Evolutionary conservation across 2,113 vertebrate genomes (phyloP).

Genomic region (Oxyruncus cristatus): DNA sequence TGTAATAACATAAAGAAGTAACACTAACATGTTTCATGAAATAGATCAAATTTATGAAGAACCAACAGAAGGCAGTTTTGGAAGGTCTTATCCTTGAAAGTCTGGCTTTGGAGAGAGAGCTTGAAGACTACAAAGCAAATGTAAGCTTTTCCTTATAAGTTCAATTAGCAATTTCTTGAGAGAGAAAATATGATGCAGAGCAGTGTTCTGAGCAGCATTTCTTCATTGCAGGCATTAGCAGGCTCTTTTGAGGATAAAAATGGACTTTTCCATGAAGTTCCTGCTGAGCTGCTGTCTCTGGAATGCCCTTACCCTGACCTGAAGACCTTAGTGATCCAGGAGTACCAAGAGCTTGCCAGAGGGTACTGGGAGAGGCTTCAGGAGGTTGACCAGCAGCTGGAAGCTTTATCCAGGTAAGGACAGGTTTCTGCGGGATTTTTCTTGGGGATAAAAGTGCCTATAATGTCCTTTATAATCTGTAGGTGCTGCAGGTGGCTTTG

Average conservation of each 20-base stretch:
- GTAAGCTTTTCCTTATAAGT: slow-evolving; percentile 67
- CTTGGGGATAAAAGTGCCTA: not conserved
- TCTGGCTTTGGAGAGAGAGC: slow-evolving; percentile 73
- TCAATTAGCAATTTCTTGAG: not conserved
- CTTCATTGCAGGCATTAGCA: slow-evolving; percentile 28
- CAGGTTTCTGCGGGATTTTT: not conserved
- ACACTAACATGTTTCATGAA: not conserved
- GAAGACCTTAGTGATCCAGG: slow-evolving; percentile 74
- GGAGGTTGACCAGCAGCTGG: slow-evolving; percentile 68
- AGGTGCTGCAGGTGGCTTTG: not conserved
- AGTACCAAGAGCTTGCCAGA: slow-evolving; percentile 79
- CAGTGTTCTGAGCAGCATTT: not conserved
- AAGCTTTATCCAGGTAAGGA: slow-evolving; percentile 78
- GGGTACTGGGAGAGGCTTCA: slow-evolving; percentile 75
- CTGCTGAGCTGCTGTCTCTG: slow-evolving; percentile 76
- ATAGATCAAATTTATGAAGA: slow-evolving; percentile 84
- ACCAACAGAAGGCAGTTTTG: slow-evolving; percentile 76
- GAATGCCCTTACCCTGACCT: slow-evolving; percentile 84
- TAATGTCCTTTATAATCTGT: not conserved
- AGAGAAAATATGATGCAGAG: not conserved
- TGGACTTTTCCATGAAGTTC: slow-evolving; percentile 61
- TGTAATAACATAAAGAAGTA: not conserved
- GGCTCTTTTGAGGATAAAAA: slow-evolving; percentile 50
- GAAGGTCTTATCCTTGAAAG: slow-evolving; percentile 77
- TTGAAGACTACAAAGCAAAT: slow-evolving; percentile 67